phyloP scores from a whole-genome alignment of 2,113 vertebrate species.

The Shinisaurus crocodilurus region DNA sequence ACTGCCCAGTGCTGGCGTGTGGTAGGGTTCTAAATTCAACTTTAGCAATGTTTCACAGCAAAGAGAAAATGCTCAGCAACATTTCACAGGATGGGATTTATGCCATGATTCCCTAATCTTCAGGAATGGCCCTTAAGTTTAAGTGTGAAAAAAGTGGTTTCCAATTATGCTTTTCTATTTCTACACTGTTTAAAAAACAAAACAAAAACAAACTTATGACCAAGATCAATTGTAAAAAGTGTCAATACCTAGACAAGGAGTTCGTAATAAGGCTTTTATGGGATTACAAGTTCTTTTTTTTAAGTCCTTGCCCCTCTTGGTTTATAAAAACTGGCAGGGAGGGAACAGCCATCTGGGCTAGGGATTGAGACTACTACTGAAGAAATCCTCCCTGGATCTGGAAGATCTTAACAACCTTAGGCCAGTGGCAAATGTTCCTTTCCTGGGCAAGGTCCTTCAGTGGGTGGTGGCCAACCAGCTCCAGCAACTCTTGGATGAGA shows the following conservation, averaged over 20 bases:
- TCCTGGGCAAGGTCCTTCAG: too few relatives aligned
- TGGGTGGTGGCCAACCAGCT: too few relatives aligned
- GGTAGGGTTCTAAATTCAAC: not conserved
- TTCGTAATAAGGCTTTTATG: not conserved
- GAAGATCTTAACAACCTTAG: too few relatives aligned
- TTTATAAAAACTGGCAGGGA: too few relatives aligned
- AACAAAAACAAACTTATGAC: not conserved
- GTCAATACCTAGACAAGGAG: not conserved
- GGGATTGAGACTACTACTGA: too few relatives aligned
- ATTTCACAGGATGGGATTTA: not conserved
- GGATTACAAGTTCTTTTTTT: too few relatives aligned
- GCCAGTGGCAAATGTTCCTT: too few relatives aligned
- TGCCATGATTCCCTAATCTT: not conserved
- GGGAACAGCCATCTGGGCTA: too few relatives aligned
- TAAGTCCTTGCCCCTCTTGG: too few relatives aligned
- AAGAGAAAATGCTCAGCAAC: not conserved
- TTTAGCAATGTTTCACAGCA: not conserved
- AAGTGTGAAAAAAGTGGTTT: not conserved
- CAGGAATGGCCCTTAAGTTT: not conserved
- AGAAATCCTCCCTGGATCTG: too few relatives aligned
- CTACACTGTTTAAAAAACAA: not conserved
- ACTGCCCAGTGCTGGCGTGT: not conserved
- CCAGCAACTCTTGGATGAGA: too few relatives aligned
- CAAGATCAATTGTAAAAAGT: not conserved
- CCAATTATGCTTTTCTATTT: not conserved